These are phyloP conservation scores for Mythimna impura DNA, from an alignment of 2,888 invertebrate genomes.

Conservation along the genomic window DNA sequence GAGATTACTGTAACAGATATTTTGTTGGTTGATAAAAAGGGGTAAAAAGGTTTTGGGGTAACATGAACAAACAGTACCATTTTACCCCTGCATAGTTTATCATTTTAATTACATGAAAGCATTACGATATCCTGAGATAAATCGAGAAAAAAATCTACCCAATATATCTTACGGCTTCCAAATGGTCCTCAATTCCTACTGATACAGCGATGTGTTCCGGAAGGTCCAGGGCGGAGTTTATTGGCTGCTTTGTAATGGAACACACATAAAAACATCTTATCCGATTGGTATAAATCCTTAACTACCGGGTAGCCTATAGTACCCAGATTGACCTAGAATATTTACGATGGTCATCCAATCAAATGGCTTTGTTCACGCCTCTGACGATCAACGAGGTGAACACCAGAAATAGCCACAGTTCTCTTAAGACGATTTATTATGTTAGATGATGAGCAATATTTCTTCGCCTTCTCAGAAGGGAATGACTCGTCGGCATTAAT, in stretches of 20 bases:
- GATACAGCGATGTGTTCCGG: slow-evolving; percentile 18
- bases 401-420: slow-evolving; percentile 29
- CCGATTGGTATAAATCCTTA: slow-evolving; percentile 54
- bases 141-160: neutral
- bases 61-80: neutral
- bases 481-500: slow-evolving; percentile 28
- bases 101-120: slow-evolving; percentile 35
- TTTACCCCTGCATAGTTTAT: slow-evolving; percentile 3
- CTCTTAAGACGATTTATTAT: slow-evolving; percentile 20
- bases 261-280: slow-evolving; percentile 56
- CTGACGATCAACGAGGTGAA: slow-evolving; percentile 17
- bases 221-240: slow-evolving; percentile 39
- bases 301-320: slow-evolving; percentile 37
- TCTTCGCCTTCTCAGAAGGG: neutral
- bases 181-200: slow-evolving; percentile 18
- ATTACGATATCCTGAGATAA: slow-evolving; percentile 20
- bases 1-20: slow-evolving; percentile 49
- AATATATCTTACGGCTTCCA: slow-evolving; percentile 29
- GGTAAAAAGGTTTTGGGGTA: neutral
- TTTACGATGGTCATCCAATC: slow-evolving; percentile 53
- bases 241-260: slow-evolving; percentile 46
- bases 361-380: slow-evolving; percentile 46
- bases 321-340: slow-evolving; percentile 48
- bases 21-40: slow-evolving; percentile 21
- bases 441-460: slow-evolving; percentile 14